Evolutionary conservation across 2,797 vertebrate species (phyloP).

Genomic region (Buphagus erythrorhynchus): DNA sequence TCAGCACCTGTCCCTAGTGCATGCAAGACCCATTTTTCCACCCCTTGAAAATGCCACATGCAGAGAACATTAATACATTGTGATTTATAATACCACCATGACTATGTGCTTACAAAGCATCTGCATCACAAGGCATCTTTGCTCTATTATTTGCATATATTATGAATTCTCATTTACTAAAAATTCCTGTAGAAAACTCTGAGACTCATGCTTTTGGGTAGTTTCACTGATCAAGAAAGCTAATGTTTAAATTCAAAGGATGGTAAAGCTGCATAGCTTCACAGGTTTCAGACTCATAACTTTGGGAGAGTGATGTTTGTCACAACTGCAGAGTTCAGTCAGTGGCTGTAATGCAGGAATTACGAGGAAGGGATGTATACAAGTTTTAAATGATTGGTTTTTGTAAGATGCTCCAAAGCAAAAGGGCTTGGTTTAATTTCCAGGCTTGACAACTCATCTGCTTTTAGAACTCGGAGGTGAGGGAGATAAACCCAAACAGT

Average conservation of each 20-base stretch:
- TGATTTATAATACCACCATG: background rate
- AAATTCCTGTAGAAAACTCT: background rate
- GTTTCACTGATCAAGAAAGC: background rate
- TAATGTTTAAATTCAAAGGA: conserved; percentile 12
- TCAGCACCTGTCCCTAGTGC: conserved; percentile 14
- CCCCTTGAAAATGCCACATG: conserved; percentile 8
- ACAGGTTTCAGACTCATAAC: background rate
- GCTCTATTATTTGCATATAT: conserved; percentile 2
- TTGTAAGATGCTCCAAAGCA: background rate
- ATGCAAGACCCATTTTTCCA: conserved; percentile 38
- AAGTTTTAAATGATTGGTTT: background rate
- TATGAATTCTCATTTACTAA: conserved; percentile 15
- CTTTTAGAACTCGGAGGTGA: background rate
- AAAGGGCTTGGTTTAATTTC: conserved; percentile 3
- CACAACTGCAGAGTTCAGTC: background rate
- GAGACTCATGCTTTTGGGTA: background rate
- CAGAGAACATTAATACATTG: conserved; percentile 14
- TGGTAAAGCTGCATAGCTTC: conserved; percentile 51
- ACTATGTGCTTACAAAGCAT: conserved; percentile 40
- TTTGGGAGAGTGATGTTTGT: conserved; percentile 4
- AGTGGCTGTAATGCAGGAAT: background rate
- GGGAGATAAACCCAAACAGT: background rate
- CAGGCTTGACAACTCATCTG: background rate
- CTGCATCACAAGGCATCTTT: conserved; percentile 13
- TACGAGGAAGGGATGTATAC: background rate